Evolutionary conservation across 2,888 invertebrate genomes (phyloP).

Genomic region (Enchytraeus crypticus): DNA sequence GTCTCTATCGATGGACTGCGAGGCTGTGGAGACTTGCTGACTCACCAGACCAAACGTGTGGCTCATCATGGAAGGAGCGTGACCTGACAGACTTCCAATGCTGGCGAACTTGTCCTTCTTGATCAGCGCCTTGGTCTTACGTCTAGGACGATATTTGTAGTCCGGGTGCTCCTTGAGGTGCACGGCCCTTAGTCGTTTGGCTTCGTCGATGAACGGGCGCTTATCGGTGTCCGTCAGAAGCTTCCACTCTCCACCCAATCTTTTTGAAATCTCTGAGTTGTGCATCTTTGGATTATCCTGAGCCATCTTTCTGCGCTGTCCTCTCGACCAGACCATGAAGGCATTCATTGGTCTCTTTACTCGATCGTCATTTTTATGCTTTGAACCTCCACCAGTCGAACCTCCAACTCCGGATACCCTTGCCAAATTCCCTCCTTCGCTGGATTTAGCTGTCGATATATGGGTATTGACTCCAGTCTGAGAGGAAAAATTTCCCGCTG

Average conservation of each 20-base stretch:
- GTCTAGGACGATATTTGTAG: slow-evolving; percentile 87
- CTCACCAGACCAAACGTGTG: no score
- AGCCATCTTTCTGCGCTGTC: slow-evolving; percentile 95
- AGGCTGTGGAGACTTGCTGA: no score
- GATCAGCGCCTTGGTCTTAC: slow-evolving; percentile 61
- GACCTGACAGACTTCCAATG: no score
- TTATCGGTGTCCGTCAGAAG: slow-evolving; percentile 88
- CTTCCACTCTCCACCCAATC: slow-evolving; percentile 97
- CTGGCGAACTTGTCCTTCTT: slow-evolving; percentile 92
- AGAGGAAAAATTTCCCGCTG: no score
- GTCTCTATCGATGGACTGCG: no score
- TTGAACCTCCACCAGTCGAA: no score
- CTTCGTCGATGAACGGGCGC: slow-evolving; percentile 96
- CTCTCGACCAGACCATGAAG: slow-evolving; percentile 99
- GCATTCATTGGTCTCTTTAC: slow-evolving; percentile 99
- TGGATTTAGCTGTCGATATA: no score
- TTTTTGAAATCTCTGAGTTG: slow-evolving; percentile 93
- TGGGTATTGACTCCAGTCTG: no score
- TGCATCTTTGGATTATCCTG: slow-evolving; percentile 99
- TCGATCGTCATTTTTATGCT: slow-evolving; percentile 42
- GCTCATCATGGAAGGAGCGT: no score
- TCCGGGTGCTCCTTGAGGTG: slow-evolving; percentile 99
- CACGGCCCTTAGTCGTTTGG: slow-evolving; percentile 87
- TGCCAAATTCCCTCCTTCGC: no score
- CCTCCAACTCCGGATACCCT: no score